Percentiles rank a stretch among this genome's conserved stretches.
Evolutionary conservation across 2,113 vertebrate genomes (phyloP).

Genomic region (Orycteropus afer): DNA sequence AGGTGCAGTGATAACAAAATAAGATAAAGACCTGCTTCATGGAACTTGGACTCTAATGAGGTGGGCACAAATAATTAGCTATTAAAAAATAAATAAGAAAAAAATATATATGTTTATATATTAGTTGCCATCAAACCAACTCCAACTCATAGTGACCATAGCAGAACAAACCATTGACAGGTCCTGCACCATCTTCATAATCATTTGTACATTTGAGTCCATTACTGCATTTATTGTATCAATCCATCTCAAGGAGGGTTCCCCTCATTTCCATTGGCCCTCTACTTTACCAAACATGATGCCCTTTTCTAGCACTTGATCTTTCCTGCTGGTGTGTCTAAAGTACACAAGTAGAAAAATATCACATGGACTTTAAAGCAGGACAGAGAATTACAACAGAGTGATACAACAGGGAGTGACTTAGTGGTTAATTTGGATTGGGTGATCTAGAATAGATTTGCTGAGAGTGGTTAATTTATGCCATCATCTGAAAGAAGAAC

Average conservation of each 20-base stretch:
- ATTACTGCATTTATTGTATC: too few relatives aligned
- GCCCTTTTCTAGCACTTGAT: too few relatives aligned
- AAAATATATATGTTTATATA: neutral
- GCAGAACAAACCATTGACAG: too few relatives aligned
- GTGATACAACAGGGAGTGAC: neutral
- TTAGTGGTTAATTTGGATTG: neutral
- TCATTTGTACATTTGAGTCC: too few relatives aligned
- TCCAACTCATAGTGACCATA: too few relatives aligned
- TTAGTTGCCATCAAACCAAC: too few relatives aligned
- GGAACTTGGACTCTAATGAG: neutral
- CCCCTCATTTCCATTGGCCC: too few relatives aligned
- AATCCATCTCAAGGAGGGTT: too few relatives aligned
- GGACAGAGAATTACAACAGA: neutral
- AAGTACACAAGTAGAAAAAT: neutral
- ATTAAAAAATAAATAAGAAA: neutral
- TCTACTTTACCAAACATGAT: too few relatives aligned
- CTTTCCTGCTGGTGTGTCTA: too few relatives aligned
- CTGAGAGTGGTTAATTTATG: neutral
- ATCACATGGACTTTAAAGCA: neutral
- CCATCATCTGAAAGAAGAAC: neutral
- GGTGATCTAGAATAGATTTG: neutral
- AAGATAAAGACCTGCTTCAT: neutral
- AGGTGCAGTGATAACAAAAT: neutral
- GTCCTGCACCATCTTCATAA: too few relatives aligned
- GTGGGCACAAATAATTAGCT: neutral